Percentiles rank a stretch among this genome's conserved stretches.
phyloP scores from a whole-genome alignment of 2,888 invertebrate genomes.

The Pristionchus exspectatus region DNA sequence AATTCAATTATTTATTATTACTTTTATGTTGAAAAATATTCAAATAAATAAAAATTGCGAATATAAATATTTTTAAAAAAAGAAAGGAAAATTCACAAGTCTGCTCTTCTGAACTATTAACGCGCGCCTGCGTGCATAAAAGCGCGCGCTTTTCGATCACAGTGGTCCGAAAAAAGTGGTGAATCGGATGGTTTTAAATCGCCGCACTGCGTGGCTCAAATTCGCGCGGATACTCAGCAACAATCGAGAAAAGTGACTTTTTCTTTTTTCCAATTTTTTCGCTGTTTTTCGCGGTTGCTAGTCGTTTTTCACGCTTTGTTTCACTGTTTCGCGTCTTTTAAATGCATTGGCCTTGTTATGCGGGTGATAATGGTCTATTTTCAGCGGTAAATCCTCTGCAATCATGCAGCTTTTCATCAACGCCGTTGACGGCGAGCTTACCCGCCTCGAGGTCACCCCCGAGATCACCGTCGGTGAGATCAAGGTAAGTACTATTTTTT shows the following conservation, averaged over 20 bases:
- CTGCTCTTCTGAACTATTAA: background rate
- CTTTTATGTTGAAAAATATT: background rate
- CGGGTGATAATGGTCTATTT: background rate
- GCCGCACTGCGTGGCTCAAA: no score
- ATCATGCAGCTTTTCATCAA: conserved; percentile 75
- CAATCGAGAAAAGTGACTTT: background rate
- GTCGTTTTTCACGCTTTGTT: background rate
- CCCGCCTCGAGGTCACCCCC: conserved; percentile 71
- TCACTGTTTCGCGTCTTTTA: background rate
- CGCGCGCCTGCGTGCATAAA: background rate
- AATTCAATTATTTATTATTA: background rate
- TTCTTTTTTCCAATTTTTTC: conserved; percentile 8
- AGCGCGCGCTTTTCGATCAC: background rate
- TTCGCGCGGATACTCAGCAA: background rate
- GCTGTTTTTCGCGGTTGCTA: background rate
- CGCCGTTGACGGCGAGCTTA: conserved; percentile 71
- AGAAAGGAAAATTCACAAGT: background rate
- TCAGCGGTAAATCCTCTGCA: conserved; percentile 50
- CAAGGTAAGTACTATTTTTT: conserved; percentile 64
- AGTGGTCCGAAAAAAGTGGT: background rate
- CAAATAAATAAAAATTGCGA: background rate
- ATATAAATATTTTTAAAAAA: background rate
- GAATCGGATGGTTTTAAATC: background rate
- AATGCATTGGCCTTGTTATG: background rate
- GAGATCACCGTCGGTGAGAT: conserved; percentile 70